Base-by-base conservation (phyloP, 1,140 invertebrate genomes). In the Paraescarpia echinospica region DNA sequence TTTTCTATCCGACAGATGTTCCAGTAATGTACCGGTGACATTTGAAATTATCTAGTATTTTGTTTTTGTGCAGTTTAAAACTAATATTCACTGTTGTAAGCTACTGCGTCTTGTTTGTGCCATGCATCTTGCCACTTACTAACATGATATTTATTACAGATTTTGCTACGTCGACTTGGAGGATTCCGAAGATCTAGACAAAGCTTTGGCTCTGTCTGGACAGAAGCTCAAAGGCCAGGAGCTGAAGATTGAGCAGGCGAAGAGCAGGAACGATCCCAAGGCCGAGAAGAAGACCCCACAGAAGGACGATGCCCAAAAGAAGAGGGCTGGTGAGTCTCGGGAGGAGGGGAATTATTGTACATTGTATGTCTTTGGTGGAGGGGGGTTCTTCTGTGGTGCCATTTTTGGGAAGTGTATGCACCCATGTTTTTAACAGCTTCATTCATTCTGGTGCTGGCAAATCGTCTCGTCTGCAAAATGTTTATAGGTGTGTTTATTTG, bases 161-260 rank as follows among this genome's bases (percentile, higher is more conserved):
- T 41, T 35, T 35, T 34, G 91, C 34, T 91, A 33, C 14, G 34
- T 35, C 14, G 91, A 91, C 91, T 48, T 91, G 41, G 91, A 35
- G 34, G 91, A 91, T 91, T 35, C 91, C 34, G n/a, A 22, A 22
- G 33, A 34, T 12, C 41, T 91, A 33, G 34, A 34, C 1, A 48
- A 33, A 41, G 91, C 91, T 0, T 59, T 91, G 33, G 34, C 91
- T 33, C 91, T 91, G 48, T 41, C 35, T 31, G 91, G 91, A 35
- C 34, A 91, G 41, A 59, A 91, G 34, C 41, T 91, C 33, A 91
- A 91, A 48, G 91, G 91, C 8, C 34, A 48, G 33, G 48, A 33
- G 22, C 9, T 91, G 34, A 59, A 35, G 33, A 59, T 91, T 91
- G 91, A 91, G n/a, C 34, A 91, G 35, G 91, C 91, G 14, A 48